Evolutionary conservation across 92 coral and sea anemone genomes (phyloP).

Genomic region (Phymanthus crucifer): DNA sequence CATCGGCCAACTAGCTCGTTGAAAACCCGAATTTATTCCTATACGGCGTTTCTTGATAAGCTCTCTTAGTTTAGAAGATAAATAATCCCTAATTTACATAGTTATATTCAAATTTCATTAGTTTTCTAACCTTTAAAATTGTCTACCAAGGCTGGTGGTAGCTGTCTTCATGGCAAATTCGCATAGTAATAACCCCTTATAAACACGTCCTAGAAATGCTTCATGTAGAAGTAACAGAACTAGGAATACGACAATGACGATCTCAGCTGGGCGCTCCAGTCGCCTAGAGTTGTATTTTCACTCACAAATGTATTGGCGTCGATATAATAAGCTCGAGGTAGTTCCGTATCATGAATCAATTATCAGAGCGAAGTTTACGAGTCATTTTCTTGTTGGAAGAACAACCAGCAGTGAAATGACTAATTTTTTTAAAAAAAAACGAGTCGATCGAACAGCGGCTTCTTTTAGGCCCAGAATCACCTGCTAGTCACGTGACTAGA

Average conservation of each 20-base stretch:
- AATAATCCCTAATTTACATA: neutral
- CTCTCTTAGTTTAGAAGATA: neutral
- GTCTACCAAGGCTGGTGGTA: neutral
- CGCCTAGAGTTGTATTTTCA: neutral
- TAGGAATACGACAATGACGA: neutral
- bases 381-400: neutral
- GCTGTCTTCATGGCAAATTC: neutral
- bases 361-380: neutral
- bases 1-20: neutral
- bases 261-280: neutral
- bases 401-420: neutral
- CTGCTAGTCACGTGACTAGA: neutral
- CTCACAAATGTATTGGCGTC: neutral
- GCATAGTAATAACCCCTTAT: neutral
- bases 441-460: neutral
- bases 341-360: neutral
- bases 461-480: neutral
- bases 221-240: neutral
- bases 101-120: neutral
- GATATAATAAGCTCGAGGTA: neutral
- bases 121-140: neutral
- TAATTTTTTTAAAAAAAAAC: neutral
- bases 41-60: neutral
- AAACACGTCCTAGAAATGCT: neutral
- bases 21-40: neutral